phyloP scores from a whole-genome alignment of 2,888 invertebrate genomes.

The Lepetodrilus schrolli region DNA sequence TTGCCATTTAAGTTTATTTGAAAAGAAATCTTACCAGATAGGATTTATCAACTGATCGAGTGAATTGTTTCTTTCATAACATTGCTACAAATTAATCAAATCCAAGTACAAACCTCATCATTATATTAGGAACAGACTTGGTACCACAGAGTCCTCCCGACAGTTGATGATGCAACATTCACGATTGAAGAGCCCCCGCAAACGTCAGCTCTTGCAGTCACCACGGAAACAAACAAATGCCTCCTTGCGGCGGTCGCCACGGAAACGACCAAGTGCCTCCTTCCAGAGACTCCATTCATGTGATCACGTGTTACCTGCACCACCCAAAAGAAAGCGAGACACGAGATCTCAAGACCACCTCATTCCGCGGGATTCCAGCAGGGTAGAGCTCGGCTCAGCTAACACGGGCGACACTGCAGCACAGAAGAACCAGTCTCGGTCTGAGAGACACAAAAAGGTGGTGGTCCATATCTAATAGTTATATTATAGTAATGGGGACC shows the following conservation, averaged over 20 bases:
- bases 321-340: slow-evolving; percentile 11
- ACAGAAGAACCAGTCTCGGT: slow-evolving; percentile 42
- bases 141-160: neutral
- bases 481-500: too few relatives aligned
- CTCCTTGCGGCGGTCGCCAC: slow-evolving; percentile 19
- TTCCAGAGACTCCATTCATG: neutral
- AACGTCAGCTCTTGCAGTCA: neutral
- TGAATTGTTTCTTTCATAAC: too few relatives aligned
- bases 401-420: neutral
- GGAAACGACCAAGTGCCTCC: slow-evolving; percentile 23
- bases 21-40: too few relatives aligned
- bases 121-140: too few relatives aligned
- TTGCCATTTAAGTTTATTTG: too few relatives aligned
- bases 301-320: neutral
- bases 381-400: neutral
- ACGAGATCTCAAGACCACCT: neutral
- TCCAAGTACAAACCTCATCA: too few relatives aligned
- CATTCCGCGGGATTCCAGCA: too few relatives aligned
- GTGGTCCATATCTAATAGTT: too few relatives aligned
- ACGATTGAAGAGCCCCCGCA: slow-evolving; percentile 29
- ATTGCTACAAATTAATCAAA: too few relatives aligned
- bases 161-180: slow-evolving; percentile 27
- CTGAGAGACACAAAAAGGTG: slow-evolving; percentile 64
- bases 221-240: too few relatives aligned
- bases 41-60: too few relatives aligned